These are phyloP conservation scores for Dasyornis broadbenti DNA, from an alignment of 2,113 vertebrate species.

Conservation along the genomic window DNA sequence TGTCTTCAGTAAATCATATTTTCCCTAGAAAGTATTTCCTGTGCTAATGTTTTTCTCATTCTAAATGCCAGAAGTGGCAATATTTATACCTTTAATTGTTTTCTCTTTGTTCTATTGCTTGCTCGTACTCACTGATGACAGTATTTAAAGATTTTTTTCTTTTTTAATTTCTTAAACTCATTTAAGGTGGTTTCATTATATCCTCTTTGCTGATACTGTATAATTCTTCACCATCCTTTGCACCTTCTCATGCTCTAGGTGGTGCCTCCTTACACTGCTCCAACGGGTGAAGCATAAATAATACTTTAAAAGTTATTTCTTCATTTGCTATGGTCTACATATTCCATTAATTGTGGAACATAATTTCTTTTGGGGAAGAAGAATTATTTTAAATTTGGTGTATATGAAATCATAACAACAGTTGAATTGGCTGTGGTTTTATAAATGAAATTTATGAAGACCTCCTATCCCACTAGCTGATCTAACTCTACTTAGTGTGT, in stretches of 20 bases:
- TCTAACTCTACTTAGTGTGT: not conserved
- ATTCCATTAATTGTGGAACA: not conserved
- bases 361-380: not conserved
- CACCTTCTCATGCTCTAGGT: not conserved
- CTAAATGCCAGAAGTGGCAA: not conserved
- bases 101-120: not conserved
- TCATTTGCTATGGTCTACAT: not conserved
- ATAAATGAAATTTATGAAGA: not conserved
- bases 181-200: not conserved
- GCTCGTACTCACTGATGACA: not conserved
- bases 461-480: not conserved
- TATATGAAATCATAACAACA: not conserved
- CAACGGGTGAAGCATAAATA: not conserved
- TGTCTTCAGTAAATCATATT: not conserved
- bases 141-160: not conserved
- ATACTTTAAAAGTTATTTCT: not conserved
- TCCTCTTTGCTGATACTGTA: not conserved
- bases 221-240: not conserved
- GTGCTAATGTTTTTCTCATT: not conserved
- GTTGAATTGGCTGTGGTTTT: not conserved
- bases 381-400: not conserved
- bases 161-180: not conserved
- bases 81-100: not conserved
- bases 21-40: not conserved
- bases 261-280: not conserved